Evolutionary conservation across 2,797 vertebrate genomes (phyloP), one percentile per base, ranked within the genome.

Genomic region (Gymnothorax reevesii): DNA sequence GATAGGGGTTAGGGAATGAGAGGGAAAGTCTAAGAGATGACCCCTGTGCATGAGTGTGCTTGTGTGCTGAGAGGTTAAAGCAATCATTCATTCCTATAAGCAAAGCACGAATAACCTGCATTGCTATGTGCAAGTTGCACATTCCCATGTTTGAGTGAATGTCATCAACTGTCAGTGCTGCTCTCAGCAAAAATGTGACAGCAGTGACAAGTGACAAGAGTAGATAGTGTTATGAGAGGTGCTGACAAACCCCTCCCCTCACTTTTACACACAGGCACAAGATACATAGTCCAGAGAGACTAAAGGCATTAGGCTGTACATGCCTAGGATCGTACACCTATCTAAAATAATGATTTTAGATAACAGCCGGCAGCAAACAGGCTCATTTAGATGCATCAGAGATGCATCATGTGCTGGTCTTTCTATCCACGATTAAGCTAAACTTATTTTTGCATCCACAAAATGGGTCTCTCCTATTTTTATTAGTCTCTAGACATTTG

Each of bases 361-460:
- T 64, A 20, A 59, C 55, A 42, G 25, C 5, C 1, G 15, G 25
- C 7, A 7, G 52, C 52, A 33, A 62, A 55, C 80, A 2, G 7
- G 54, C 87, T 88, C 87, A 89, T 89, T 88, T 49, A 55, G 75
- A 89, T 89, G 87, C 87, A 42, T 42, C 33, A 25, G 77, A 80
- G 77, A 55, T 8, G 5, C 52, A 79, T 85, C 82, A 83, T 57
- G 86, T 80, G 5, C 49, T 86, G 88, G 91, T 90, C 91, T 90
- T 91, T 91, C 84, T 86, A 86, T 83, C 89, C 83, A 22, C 87
- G 87, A 91, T 92, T 88, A 90, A 89, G 86, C 88, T 88, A 90
- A 90, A 88, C 90, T 89, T 91, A 90, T 90, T 92, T 89, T 89
- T 85, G 88, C 89, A 87, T 89, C 89, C 88, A 87, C 87, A 86